These are phyloP conservation scores for Quadroppia sp. DNA, from an alignment of 2,888 invertebrate species.

Conservation along the genomic window DNA sequence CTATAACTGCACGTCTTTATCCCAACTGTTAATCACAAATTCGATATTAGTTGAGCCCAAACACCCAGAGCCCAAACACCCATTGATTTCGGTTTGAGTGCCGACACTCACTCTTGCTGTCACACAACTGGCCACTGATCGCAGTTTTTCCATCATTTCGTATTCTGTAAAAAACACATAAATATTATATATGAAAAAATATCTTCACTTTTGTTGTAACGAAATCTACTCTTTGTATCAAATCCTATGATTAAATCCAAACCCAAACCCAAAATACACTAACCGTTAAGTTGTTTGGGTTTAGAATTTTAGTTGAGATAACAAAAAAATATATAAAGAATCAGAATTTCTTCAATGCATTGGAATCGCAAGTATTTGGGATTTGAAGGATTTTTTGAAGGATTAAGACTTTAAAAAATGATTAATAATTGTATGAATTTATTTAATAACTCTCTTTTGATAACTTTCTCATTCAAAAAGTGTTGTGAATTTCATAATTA, in stretches of 20 bases:
- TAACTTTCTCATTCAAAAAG: too few relatives aligned
- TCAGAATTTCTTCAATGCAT: too few relatives aligned
- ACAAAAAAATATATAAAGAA: too few relatives aligned
- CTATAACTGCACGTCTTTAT: constrained; percentile 32
- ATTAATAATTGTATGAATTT: neutral
- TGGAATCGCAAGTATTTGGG: constrained; percentile 2
- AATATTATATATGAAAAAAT: neutral
- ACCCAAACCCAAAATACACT: neutral
- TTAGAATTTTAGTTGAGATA: too few relatives aligned
- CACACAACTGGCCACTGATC: neutral
- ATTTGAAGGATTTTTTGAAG: neutral
- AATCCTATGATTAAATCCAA: neutral
- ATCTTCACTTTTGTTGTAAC: too few relatives aligned
- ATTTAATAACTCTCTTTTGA: neutral
- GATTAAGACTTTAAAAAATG: neutral
- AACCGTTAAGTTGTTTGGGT: too few relatives aligned
- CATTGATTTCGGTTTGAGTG: constrained; percentile 24
- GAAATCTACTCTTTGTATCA: too few relatives aligned
- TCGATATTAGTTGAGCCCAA: constrained; percentile 15
- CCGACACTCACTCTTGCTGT: constrained; percentile 6
- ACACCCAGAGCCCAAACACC: constrained; percentile 14
- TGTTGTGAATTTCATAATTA: too few relatives aligned
- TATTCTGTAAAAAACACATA: constrained; percentile 3
- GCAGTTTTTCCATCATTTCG: constrained; percentile 26
- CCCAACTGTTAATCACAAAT: constrained; percentile 35